Base-by-base conservation (phyloP, 2,797 vertebrate genomes). In the Lycodopsis pacificus region DNA sequence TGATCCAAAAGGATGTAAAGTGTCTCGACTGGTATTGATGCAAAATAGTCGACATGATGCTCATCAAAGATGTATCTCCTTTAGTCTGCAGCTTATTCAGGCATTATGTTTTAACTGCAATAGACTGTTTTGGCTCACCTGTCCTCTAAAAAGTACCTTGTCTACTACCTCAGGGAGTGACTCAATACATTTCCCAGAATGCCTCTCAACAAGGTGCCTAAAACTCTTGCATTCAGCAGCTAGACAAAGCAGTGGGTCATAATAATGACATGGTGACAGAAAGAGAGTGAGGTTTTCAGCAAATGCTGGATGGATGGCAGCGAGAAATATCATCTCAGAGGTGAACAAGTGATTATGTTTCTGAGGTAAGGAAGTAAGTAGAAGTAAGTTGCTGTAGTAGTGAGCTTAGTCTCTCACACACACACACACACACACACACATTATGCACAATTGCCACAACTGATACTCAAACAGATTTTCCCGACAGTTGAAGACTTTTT, bases 401-500 rank as follows among this genome's bases (percentile, higher is more conserved):
- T 44, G 36, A 73, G 36, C 4, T 25, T 8, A 74, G 58, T 11
- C 36, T 7, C 58, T 1, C 32, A 8, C 57, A 32, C 32, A 32
- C 15, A 69, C 65, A 79, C 20, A 63, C 36, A 73, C 68, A 67
- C 62, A 65, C 62, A 75, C 46, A 63, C 22, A 42, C 51, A 67
- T 10, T 20, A 7, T 48, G 30, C 51, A 63, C 70, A 40, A 20
- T 12, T 42, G 74, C 36, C 25, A 70, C 59, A 56, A 46, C 73
- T 53, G 65, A 83, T 51, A 73, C 74, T 81, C 34, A 75, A 66
- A 80, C 69, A 34, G 57, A 77, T 71, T 77, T 78, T 88, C 63
- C 77, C 77, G 80, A 75, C 71, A 66, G 54, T 56, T 91, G 82
- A 90, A 87, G 86, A 89, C 77, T 86, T 93, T 94, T 92, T 92